Evolutionary conservation across 2,888 invertebrate genomes (phyloP).

Genomic region (Heterodera filipjevi): DNA sequence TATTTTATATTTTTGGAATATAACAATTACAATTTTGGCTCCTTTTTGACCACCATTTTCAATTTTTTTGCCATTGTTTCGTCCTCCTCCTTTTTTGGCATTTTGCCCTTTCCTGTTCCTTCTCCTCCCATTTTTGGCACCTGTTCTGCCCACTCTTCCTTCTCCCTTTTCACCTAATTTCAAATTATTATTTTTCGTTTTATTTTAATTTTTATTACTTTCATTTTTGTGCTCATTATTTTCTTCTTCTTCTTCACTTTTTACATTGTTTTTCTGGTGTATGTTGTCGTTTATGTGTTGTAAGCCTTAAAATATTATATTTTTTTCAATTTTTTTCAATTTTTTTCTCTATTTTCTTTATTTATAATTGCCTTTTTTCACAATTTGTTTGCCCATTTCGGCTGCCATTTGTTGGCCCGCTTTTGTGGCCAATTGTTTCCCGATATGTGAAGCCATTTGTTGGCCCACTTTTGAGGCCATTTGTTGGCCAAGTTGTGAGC

Average conservation of each 20-base stretch:
- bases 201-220: background rate
- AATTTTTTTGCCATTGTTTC: no score
- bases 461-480: background rate
- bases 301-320: background rate
- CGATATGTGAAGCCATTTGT: background rate
- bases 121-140: no score
- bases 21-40: no score
- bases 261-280: background rate
- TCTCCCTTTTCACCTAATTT: no score
- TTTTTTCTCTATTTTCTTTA: background rate
- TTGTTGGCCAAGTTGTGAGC: background rate
- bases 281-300: slow-evolving; percentile 1
- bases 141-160: no score
- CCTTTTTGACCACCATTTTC: no score
- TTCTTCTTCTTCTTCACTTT: no score
- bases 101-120: no score
- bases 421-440: slow-evolving; percentile 5
- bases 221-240: background rate
- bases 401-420: background rate
- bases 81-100: no score
- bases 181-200: no score
- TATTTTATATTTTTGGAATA: no score
- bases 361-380: background rate
- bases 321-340: background rate
- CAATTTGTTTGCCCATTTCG: slow-evolving; percentile 1